Evolutionary conservation across 1,140 invertebrate genomes (phyloP), one percentile per base, ranked within the genome.

Genomic region (Helicoverpa zea): DNA sequence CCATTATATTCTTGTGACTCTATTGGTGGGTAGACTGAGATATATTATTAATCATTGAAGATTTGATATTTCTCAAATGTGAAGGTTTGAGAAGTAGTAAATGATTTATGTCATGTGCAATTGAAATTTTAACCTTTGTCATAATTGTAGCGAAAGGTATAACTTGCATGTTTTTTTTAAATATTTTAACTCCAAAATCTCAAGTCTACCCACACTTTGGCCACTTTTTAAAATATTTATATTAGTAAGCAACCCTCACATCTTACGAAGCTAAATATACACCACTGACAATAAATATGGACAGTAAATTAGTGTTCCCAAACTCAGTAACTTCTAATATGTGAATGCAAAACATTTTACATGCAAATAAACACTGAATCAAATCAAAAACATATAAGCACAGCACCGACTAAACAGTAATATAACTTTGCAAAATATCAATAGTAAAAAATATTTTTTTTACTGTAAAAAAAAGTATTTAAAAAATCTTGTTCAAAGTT

Each of bases 291-390:
- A 72, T 66, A 84, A 85, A 83, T 79, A 84, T 59, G 58, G 81
- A 86, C 80, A 85, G 35, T 85, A 73, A 74, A 78, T 68, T 77
- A 81, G 83, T 89, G 84, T 89, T 82, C 81, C 86, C 85, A 87
- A 89, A 80, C 81, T 68, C 16, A 70, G n/a, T 79, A 68, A 85
- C 83, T 68, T 72, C 87, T 83, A 88, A 86, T 82, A 83, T 82
- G 90, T 92, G 91, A 90, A 76, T 82, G 93, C 93, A 94, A 94
- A 94, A 87, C 82, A 94, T 92, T 89, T 81, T 93, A 94, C 93
- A 94, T 94, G 93, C 93, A 94, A 94, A 94, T 91, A 80, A 93
- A 94, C 91, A 93, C 86, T 88, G 83, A 88, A 85, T 85, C 59
- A 83, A 87, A 87, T 76, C 83, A 87, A 88, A 76, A 87, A 89